Base-by-base conservation (phyloP, 2,797 vertebrate genomes). In the Salmo trutta region DNA sequence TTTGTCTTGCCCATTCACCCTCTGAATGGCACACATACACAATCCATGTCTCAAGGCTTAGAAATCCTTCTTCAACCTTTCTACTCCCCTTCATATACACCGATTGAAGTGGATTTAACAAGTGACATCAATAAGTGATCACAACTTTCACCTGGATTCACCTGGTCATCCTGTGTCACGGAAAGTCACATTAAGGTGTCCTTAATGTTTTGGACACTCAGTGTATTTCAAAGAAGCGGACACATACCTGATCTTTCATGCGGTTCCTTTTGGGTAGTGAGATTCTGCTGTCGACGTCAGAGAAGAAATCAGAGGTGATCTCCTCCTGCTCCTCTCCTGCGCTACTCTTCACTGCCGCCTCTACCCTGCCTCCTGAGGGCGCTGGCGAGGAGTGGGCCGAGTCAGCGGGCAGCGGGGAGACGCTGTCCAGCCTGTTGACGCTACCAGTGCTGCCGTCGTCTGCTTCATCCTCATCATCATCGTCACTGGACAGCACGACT, bases 401-500 rank as follows among this genome's bases (percentile, higher is more conserved):
- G 93, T 96, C 96, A 0, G 97, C 97, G 10, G 97, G 96, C 17
- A 91, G 92, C 1, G 97, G 96, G 19, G 95, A 98, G 27, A 96
- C 89, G 59, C 92, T 97, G 90, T 97, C 96, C 93, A 97, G 88
- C 70, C 95, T 90, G 89, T 92, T 97, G 79, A 91, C 91, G 59
- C 94, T 96, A 73, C 94, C 95, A 1, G 94, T 96, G 89, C 96
- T 96, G 82, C 86, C 93, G 69, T 93, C 93, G 1, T 97, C 96
- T 0, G 96, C 95, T 59, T 94, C 95, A 0, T 47, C 41, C 10
- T 47, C 41, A 19, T 41, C 15, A 24, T 41, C 15, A 15, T 97
- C 95, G 0, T 95, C 95, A 73, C 98, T 99, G 87, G 98, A 99
- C 86, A 99, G 92, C 85, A 99, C 95, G 86, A 99, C 98, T 99